Conservation (phyloP, 2,888 invertebrate genomes). For the Ormia ochracea region DNA sequence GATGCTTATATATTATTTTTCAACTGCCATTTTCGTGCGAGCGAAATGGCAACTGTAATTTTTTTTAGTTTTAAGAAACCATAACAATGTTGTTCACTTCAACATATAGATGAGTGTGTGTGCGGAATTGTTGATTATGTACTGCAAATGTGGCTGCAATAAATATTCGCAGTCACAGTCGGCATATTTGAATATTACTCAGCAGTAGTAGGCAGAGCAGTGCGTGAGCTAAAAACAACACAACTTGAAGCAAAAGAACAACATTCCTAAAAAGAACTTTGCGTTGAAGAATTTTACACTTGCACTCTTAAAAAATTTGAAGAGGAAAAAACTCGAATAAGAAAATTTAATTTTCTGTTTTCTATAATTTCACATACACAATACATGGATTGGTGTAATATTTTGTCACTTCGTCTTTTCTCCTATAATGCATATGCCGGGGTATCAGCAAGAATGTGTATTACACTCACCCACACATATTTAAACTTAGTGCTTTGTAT, state of each 20-base stretch:
- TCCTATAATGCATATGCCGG: too few relatives aligned
- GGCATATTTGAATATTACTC: constrained; percentile 34
- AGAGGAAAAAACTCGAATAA: too few relatives aligned
- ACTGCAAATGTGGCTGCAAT: constrained; percentile 13
- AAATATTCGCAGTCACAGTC: constrained; percentile 23
- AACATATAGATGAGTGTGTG: neutral
- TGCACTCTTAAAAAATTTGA: too few relatives aligned
- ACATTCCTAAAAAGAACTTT: too few relatives aligned
- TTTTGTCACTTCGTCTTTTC: too few relatives aligned
- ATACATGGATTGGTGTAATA: too few relatives aligned
- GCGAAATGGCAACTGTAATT: constrained; percentile 65
- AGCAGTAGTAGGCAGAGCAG: constrained; percentile 37
- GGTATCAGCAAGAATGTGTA: too few relatives aligned
- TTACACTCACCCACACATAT: too few relatives aligned
- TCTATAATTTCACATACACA: too few relatives aligned
- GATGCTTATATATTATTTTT: constrained; percentile 13
- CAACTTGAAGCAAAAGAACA: neutral
- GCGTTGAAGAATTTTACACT: too few relatives aligned
- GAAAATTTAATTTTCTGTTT: too few relatives aligned
- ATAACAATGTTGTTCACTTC: neutral
- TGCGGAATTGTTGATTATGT: neutral
- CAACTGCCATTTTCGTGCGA: constrained; percentile 73
- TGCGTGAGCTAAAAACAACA: neutral
- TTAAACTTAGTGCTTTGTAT: too few relatives aligned
- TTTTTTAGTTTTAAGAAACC: constrained; percentile 5